Percentiles rank a stretch among this genome's conserved stretches.
Conservation (phyloP, 2,113 vertebrate genomes). For the Girardinichthys multiradiatus region DNA sequence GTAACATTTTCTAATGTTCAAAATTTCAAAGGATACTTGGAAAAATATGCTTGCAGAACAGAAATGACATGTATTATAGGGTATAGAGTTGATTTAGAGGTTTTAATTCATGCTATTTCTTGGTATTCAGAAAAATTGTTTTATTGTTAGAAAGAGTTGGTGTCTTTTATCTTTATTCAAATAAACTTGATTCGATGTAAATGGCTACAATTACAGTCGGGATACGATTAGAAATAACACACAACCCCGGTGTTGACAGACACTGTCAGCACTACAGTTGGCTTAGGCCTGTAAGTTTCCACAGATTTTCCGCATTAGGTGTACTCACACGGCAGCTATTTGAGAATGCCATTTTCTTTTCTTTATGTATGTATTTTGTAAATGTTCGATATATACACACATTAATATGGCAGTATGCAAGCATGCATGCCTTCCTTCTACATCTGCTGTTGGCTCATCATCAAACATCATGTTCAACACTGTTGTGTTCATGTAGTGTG, state of each 20-base stretch:
- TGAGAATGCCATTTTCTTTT: background rate
- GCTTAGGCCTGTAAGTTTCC: background rate
- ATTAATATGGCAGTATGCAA: background rate
- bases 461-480: constrained; percentile 16
- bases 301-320: background rate
- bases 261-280: background rate
- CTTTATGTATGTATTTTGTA: background rate
- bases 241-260: background rate
- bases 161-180: background rate
- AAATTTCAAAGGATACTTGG: background rate
- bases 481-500: constrained; percentile 8
- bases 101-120: background rate
- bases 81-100: background rate
- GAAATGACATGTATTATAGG: background rate
- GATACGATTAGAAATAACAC: constrained; percentile 8
- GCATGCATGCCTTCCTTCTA: background rate
- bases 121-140: background rate
- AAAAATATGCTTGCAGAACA: background rate
- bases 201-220: background rate
- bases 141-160: background rate
- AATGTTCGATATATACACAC: background rate
- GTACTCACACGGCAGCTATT: background rate
- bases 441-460: constrained; percentile 11
- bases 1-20: background rate
- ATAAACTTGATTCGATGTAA: background rate